Evolutionary conservation across 2,113 vertebrate species (phyloP).

Genomic region (Anoura caudifer): DNA sequence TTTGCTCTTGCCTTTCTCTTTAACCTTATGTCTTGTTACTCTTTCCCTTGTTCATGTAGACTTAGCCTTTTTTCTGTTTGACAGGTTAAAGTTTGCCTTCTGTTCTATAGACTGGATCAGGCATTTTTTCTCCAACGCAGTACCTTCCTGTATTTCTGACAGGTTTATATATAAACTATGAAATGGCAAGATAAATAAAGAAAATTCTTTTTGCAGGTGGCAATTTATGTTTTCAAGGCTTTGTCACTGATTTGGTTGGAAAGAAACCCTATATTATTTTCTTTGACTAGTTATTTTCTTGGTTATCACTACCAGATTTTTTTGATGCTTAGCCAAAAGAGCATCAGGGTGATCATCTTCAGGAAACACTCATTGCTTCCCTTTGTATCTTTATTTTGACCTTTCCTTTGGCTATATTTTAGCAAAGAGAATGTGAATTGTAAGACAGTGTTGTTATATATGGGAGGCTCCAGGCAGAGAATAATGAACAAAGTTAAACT

Average conservation of each 20-base stretch:
- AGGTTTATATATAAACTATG: neutral
- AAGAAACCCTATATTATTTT: slow-evolving; percentile 10
- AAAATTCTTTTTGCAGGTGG: slow-evolving; percentile 29
- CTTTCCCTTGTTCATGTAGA: neutral
- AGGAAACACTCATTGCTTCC: neutral
- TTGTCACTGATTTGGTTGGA: neutral
- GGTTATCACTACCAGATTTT: slow-evolving; percentile 5
- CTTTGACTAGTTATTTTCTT: slow-evolving; percentile 40
- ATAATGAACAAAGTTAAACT: neutral
- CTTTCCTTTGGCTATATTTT: neutral
- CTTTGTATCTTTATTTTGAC: neutral
- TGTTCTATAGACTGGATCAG: neutral
- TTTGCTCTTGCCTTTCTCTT: neutral
- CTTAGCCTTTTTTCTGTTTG: neutral
- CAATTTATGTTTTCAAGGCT: neutral
- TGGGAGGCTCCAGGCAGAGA: neutral
- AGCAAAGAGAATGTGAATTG: slow-evolving; percentile 18
- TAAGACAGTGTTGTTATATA: neutral
- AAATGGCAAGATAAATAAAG: slow-evolving; percentile 14
- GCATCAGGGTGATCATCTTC: slow-evolving; percentile 9
- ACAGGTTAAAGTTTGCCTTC: slow-evolving; percentile 9
- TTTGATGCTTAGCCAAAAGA: neutral
- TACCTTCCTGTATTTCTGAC: neutral
- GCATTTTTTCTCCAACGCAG: neutral
- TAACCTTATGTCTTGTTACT: neutral